Conservation (phyloP, 1,140 invertebrate genomes). For the Portunus trituberculatus region DNA sequence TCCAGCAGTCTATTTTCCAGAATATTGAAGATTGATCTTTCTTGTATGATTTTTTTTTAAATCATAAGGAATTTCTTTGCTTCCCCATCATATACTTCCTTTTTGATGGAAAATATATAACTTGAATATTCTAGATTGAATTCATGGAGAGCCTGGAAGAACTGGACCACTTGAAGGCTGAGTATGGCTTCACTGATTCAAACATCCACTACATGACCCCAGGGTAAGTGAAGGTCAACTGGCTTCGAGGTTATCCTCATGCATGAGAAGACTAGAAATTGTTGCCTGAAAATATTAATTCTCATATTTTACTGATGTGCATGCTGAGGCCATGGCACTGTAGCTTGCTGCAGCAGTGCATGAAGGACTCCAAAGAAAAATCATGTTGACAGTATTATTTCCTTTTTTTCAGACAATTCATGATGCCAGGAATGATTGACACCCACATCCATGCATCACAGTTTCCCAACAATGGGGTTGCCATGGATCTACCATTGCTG, state of each 20-base stretch:
- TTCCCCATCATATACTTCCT: too few relatives aligned
- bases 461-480: constrained; percentile 90
- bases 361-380: background rate
- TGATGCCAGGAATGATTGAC: constrained; percentile 94
- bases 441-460: constrained; percentile 94
- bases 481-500: constrained; percentile 88
- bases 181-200: constrained; percentile 78
- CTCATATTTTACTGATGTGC: too few relatives aligned
- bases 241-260: too few relatives aligned
- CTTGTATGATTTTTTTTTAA: too few relatives aligned
- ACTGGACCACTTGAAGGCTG: constrained; percentile 78
- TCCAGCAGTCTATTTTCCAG: too few relatives aligned
- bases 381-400: background rate
- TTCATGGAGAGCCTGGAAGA: constrained; percentile 79
- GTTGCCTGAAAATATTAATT: too few relatives aligned
- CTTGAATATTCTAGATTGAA: constrained; percentile 76
- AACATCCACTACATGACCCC: constrained; percentile 80
- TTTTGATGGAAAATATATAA: background rate
- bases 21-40: too few relatives aligned
- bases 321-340: too few relatives aligned
- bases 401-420: constrained; percentile 83
- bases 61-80: too few relatives aligned
- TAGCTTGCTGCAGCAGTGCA: too few relatives aligned
- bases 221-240: constrained; percentile 77
- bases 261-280: too few relatives aligned